Evolutionary conservation across 2,888 invertebrate genomes (phyloP).

Genomic region (Notodonta ziczac): DNA sequence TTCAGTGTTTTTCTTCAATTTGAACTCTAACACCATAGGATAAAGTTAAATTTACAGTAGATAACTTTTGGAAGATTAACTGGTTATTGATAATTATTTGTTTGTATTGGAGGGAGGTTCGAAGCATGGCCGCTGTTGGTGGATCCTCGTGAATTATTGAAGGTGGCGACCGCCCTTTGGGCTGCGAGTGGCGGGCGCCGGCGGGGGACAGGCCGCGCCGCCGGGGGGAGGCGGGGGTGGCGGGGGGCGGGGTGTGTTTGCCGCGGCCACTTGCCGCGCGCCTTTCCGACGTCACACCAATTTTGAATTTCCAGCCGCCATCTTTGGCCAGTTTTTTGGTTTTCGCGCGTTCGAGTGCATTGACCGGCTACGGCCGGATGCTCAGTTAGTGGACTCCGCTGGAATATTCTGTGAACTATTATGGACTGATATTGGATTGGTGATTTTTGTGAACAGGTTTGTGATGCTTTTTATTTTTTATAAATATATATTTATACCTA

Average conservation of each 20-base stretch:
- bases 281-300: conserved; percentile 75
- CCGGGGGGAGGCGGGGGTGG: conserved; percentile 27
- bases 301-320: conserved; percentile 59
- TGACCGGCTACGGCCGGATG: conserved; percentile 52
- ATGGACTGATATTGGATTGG: conserved; percentile 9
- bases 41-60: neutral
- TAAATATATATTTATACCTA: neutral
- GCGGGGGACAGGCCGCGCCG: conserved; percentile 24
- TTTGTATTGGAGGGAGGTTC: conserved; percentile 58
- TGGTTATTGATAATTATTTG: conserved; percentile 12
- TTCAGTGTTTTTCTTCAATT: neutral
- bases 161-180: conserved; percentile 75
- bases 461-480: neutral
- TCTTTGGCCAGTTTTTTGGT: conserved; percentile 53
- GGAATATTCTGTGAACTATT: conserved; percentile 16
- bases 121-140: conserved; percentile 61
- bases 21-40: neutral
- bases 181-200: conserved; percentile 59
- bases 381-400: conserved; percentile 51
- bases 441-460: conserved; percentile 4
- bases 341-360: conserved; percentile 50
- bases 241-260: conserved; percentile 38
- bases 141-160: conserved; percentile 71
- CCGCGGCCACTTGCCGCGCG: conserved; percentile 59
- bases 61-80: neutral